A percentile compares a stretch with the other conserved stretches of the same genome.
Evolutionary conservation across 1,140 invertebrate species (phyloP).

Genomic region (Laupala kohalensis): DNA sequence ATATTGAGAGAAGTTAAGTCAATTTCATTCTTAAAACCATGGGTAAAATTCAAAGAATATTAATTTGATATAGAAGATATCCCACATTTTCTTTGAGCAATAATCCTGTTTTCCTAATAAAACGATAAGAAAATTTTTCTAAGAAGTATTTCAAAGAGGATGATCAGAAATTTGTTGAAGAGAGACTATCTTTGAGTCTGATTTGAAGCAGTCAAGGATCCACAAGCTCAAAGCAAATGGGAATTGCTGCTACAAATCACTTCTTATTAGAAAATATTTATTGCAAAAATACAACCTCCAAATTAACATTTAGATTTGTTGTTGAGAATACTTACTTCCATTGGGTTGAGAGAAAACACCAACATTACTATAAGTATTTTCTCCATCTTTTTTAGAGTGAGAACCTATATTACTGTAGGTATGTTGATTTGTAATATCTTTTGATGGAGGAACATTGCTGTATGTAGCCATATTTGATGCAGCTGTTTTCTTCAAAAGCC

Average conservation of each 20-base stretch:
- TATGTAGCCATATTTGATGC: not conserved
- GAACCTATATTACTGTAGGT: conserved; percentile 12
- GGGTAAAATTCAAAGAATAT: not conserved
- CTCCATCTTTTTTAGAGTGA: conserved; percentile 3
- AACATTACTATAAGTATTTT: conserved; percentile 24
- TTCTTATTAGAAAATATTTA: not conserved
- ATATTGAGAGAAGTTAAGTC: not conserved
- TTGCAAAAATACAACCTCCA: not conserved
- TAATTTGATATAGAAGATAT: too few species aligned
- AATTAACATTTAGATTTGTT: not conserved
- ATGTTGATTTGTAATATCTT: conserved; percentile 1
- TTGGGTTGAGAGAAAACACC: conserved; percentile 15
- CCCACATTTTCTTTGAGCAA: too few species aligned
- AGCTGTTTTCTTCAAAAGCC: too few species aligned
- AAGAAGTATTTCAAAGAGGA: not conserved
- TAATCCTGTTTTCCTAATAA: too few species aligned
- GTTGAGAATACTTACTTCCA: conserved; percentile 6
- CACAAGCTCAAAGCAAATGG: not conserved
- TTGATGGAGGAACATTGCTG: not conserved
- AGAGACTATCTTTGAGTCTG: not conserved
- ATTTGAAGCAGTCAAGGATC: too few species aligned
- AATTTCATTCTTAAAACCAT: not conserved
- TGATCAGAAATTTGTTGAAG: not conserved
- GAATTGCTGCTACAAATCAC: not conserved
- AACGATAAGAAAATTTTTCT: too few species aligned